These are phyloP conservation scores for Coremacera marginata DNA, from an alignment of 2,888 invertebrate genomes.

Conservation along the genomic window DNA sequence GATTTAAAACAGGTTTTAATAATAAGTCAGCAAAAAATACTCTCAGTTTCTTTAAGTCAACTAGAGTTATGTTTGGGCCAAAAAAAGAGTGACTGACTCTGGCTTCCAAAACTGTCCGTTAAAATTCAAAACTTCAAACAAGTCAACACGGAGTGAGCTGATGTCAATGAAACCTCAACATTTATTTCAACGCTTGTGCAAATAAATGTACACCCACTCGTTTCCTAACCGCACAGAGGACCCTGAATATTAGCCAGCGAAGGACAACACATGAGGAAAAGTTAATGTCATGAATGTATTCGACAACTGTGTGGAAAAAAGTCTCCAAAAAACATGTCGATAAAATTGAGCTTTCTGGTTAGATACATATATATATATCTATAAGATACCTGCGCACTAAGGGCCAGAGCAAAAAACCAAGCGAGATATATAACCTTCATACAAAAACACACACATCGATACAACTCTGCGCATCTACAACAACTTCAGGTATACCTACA, in stretches of 20 bases:
- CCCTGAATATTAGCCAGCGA: not conserved
- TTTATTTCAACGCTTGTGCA: not conserved
- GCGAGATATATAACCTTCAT: not conserved
- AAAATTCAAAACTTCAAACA: no score
- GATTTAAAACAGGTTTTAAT: no score
- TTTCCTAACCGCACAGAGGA: no score
- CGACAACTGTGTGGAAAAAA: no score
- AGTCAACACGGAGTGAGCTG: no score
- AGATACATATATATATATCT: not conserved
- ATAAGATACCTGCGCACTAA: not conserved
- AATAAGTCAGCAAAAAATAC: no score
- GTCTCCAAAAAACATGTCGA: not conserved
- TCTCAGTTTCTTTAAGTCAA: no score
- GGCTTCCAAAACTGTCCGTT: no score
- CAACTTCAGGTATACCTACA: not conserved
- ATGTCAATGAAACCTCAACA: not conserved
- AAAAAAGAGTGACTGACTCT: no score
- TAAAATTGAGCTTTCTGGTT: not conserved
- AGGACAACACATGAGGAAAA: not conserved
- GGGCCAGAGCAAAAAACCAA: not conserved
- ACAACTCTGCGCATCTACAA: not conserved
- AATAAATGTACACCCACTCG: not conserved
- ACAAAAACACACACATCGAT: not conserved
- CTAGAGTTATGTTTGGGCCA: no score
- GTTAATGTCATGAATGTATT: not conserved